Percentiles rank a stretch among this genome's conserved stretches.
These are phyloP conservation scores for Leptopilina boulardi DNA, from an alignment of 1,140 invertebrate species.

Conservation along the genomic window DNA sequence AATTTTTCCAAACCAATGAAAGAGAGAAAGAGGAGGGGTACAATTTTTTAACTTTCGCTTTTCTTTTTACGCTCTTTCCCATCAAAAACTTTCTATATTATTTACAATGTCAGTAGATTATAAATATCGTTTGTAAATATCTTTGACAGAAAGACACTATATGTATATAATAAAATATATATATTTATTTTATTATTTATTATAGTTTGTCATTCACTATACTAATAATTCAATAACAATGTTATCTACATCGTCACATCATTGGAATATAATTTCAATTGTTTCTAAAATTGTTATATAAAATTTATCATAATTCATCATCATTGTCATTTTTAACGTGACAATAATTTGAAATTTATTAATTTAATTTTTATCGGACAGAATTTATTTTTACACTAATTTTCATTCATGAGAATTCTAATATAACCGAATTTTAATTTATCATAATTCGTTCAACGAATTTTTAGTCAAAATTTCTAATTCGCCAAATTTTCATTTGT, in stretches of 20 bases:
- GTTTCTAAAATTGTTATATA: not conserved
- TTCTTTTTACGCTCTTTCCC: not conserved
- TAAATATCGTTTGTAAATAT: constrained; percentile 11
- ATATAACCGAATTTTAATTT: no score
- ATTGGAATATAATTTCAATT: not conserved
- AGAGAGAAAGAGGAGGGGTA: not conserved
- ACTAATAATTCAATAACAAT: no score
- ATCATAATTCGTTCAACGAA: no score
- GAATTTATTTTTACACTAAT: no score
- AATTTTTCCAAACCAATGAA: constrained; percentile 11
- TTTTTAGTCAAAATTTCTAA: no score
- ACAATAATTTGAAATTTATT: no score
- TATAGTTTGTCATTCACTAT: no score
- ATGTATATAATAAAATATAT: not conserved
- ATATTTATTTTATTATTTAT: no score
- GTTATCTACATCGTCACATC: no score
- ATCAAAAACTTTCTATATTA: constrained; percentile 7
- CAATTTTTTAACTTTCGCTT: constrained; percentile 20
- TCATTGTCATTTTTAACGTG: not conserved
- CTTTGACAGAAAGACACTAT: not conserved
- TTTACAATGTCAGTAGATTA: constrained; percentile 4
- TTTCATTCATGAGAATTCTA: no score
- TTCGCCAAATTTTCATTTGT: no score
- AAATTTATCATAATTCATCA: not conserved
- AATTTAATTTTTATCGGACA: no score